phyloP scores from a whole-genome alignment of 1,140 invertebrate genomes.

The Drepana arcuata region DNA sequence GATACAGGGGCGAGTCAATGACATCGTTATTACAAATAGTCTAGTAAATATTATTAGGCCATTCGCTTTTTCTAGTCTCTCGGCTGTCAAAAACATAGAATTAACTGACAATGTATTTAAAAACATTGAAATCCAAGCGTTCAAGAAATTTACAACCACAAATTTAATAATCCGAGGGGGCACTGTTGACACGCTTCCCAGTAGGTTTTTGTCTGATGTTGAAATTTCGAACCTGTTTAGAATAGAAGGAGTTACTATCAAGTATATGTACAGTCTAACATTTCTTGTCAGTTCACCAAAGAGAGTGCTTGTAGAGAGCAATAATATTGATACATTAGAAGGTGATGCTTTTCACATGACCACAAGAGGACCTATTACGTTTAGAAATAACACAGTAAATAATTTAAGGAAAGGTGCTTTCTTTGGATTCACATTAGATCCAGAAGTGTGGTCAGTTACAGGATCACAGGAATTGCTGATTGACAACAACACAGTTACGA shows the following conservation, averaged over 20 bases:
- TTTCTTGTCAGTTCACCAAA: conserved; percentile 75
- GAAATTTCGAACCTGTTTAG: conserved; percentile 77
- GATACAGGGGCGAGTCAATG: conserved; percentile 79
- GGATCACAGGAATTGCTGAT: conserved; percentile 73
- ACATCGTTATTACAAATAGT: conserved; percentile 76
- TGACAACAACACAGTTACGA: conserved; percentile 76
- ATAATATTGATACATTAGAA: conserved; percentile 74
- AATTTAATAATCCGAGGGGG: conserved; percentile 74
- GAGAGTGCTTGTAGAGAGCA: conserved; percentile 76
- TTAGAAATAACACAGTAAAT: conserved; percentile 78
- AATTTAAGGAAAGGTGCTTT: conserved; percentile 75
- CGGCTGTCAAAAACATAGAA: conserved; percentile 70
- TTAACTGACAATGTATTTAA: conserved; percentile 72
- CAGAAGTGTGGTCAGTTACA: conserved; percentile 43
- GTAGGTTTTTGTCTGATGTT: conserved; percentile 81
- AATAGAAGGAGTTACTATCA: conserved; percentile 75
- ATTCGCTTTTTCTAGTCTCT: conserved; percentile 81
- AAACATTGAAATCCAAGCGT: conserved; percentile 79
- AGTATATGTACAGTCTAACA: conserved; percentile 75
- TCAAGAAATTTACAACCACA: conserved; percentile 82
- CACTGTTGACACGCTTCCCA: conserved; percentile 72
- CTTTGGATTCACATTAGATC: conserved; percentile 72
- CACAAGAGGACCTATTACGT: conserved; percentile 75
- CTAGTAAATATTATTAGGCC: conserved; percentile 75
- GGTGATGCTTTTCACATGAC: conserved; percentile 77